These are phyloP conservation scores for Platypus cylindrus DNA, from an alignment of 2,888 invertebrate genomes.

Conservation along the genomic window DNA sequence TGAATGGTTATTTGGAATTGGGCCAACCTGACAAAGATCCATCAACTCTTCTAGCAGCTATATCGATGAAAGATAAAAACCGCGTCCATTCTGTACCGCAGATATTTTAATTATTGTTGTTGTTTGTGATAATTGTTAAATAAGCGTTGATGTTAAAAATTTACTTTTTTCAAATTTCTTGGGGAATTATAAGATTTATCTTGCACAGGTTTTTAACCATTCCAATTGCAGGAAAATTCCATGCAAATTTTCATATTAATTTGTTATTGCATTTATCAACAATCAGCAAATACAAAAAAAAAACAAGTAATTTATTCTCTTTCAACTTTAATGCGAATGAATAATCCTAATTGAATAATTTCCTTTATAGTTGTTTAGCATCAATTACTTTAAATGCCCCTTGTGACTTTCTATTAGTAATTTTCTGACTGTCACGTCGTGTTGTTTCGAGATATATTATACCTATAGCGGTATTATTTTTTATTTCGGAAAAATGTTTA, in stretches of 20 bases:
- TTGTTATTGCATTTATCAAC: no score
- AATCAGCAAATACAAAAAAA: no score
- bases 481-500: neutral
- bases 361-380: constrained; percentile 9
- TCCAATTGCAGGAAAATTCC: no score
- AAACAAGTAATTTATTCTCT: no score
- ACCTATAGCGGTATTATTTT: no score
- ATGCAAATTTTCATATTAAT: no score
- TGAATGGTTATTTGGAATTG: constrained; percentile 55
- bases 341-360: constrained; percentile 12
- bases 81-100: constrained; percentile 19
- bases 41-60: constrained; percentile 29
- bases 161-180: no score
- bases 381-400: constrained; percentile 7
- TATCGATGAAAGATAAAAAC: constrained; percentile 26
- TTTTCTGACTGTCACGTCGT: neutral
- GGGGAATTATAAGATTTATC: no score
- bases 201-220: no score
- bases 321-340: no score
- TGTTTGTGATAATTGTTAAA: neutral
- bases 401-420: neutral
- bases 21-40: constrained; percentile 36
- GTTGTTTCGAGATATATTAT: neutral
- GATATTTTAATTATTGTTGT: constrained; percentile 16
- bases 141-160: no score